Conservation (phyloP, 2,113 vertebrate species). For the Thunnus maccoyii region DNA sequence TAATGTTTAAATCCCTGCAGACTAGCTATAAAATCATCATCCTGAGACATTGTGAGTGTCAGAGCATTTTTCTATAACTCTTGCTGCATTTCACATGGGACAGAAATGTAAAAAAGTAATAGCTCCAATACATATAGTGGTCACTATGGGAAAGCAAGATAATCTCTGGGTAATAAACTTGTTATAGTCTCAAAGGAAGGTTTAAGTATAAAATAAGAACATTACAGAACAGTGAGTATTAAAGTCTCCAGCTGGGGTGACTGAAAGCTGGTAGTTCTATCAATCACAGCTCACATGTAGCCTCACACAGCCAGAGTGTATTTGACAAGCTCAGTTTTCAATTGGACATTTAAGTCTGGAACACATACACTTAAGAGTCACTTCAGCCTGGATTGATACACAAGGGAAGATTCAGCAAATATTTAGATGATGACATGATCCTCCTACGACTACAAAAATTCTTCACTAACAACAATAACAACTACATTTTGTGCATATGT, state of each 20-base stretch:
- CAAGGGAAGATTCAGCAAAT: too few species aligned
- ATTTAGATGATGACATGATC: too few species aligned
- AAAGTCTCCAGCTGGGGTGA: neutral
- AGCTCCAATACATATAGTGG: neutral
- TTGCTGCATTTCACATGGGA: conserved; percentile 5
- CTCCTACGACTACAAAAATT: too few species aligned
- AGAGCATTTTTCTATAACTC: neutral
- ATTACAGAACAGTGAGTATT: neutral
- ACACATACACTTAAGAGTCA: too few species aligned
- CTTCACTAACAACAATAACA: too few species aligned
- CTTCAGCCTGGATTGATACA: too few species aligned
- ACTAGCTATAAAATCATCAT: conserved; percentile 35
- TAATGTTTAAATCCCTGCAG: conserved; percentile 44
- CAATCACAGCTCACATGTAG: neutral
- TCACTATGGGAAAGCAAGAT: conserved; percentile 7
- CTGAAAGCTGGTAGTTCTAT: neutral
- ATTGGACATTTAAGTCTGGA: too few species aligned
- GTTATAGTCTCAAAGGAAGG: neutral
- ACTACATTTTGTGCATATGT: too few species aligned
- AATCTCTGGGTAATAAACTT: neutral
- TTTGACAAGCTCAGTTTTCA: neutral
- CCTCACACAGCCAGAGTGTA: neutral
- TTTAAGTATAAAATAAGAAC: conserved; percentile 11
- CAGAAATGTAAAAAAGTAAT: conserved; percentile 1
- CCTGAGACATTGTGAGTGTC: conserved; percentile 3